phyloP scores from a whole-genome alignment of 2,888 invertebrate species.

The Shargacucullia verbasci region DNA sequence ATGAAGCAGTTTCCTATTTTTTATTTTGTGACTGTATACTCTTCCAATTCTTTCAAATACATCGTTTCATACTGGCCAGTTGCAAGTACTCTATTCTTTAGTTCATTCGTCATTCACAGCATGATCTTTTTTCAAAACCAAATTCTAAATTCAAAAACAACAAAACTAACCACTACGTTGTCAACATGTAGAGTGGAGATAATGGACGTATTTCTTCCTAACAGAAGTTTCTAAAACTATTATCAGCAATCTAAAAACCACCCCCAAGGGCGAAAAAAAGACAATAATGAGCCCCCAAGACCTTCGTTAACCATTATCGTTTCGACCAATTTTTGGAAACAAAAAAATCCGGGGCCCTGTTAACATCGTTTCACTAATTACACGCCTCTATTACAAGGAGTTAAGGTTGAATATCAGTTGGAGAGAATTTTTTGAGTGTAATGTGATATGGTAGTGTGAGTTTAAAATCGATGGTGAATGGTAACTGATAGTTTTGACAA shows the following conservation, averaged over 20 bases:
- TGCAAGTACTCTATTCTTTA: slow-evolving; percentile 15
- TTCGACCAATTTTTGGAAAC: slow-evolving; percentile 51
- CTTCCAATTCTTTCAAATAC: too few relatives aligned
- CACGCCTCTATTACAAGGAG: slow-evolving; percentile 7
- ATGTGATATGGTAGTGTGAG: slow-evolving; percentile 32
- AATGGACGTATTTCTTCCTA: slow-evolving; percentile 31
- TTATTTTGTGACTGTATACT: too few relatives aligned
- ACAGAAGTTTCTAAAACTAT: slow-evolving; percentile 55
- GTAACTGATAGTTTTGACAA: slow-evolving; percentile 58
- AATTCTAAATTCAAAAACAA: slow-evolving; percentile 20
- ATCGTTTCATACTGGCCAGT: not conserved
- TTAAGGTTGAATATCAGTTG: slow-evolving; percentile 15
- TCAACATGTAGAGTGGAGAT: slow-evolving; percentile 47
- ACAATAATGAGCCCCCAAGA: slow-evolving; percentile 50
- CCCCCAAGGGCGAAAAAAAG: slow-evolving; percentile 56
- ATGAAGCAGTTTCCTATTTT: too few relatives aligned
- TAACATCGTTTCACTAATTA: slow-evolving; percentile 23
- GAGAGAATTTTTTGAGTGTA: not conserved
- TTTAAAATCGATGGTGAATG: slow-evolving; percentile 28
- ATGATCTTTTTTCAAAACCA: slow-evolving; percentile 20
- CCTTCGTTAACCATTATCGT: slow-evolving; percentile 56
- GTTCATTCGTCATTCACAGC: slow-evolving; percentile 21
- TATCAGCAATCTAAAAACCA: slow-evolving; percentile 58
- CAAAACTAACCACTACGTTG: slow-evolving; percentile 39
- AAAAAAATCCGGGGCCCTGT: slow-evolving; percentile 41